phyloP scores from a whole-genome alignment of 2,888 invertebrate species.

The Pseudanteris insignis region DNA sequence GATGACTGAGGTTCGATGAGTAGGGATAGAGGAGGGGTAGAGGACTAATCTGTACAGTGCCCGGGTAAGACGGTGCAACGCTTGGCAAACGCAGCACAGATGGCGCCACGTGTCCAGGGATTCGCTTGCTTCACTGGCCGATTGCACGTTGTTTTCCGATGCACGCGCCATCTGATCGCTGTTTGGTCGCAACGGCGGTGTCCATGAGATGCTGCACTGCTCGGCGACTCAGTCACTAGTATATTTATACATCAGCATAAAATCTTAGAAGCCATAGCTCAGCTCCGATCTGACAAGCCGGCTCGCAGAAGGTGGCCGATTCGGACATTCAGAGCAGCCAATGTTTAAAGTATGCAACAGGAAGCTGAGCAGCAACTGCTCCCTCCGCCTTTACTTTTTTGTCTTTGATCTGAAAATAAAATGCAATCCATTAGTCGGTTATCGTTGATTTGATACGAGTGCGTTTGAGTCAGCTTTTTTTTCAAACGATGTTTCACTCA shows the following conservation, averaged over 20 bases:
- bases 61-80: conserved; percentile 13
- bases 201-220: conserved; percentile 45
- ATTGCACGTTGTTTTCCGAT: no score
- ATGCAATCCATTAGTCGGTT: background rate
- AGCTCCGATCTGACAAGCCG: conserved; percentile 51
- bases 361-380: conserved; percentile 94
- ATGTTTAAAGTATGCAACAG: conserved; percentile 89
- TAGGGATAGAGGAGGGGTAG: background rate
- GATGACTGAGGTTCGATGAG: no score
- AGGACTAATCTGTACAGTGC: conserved; percentile 32
- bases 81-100: conserved; percentile 5
- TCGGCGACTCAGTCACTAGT: conserved; percentile 61
- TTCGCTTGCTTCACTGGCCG: no score
- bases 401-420: conserved; percentile 85
- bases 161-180: no score
- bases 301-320: conserved; percentile 53
- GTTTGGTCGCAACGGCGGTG: conserved; percentile 5
- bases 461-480: no score
- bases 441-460: no score
- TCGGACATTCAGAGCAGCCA: conserved; percentile 57
- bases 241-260: conserved; percentile 60
- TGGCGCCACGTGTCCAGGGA: conserved; percentile 16
- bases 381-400: conserved; percentile 92
- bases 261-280: conserved; percentile 54
- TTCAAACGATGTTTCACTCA: no score